Evolutionary conservation across 2,888 invertebrate genomes (phyloP).

Genomic region (Galerucella calmariensis): DNA sequence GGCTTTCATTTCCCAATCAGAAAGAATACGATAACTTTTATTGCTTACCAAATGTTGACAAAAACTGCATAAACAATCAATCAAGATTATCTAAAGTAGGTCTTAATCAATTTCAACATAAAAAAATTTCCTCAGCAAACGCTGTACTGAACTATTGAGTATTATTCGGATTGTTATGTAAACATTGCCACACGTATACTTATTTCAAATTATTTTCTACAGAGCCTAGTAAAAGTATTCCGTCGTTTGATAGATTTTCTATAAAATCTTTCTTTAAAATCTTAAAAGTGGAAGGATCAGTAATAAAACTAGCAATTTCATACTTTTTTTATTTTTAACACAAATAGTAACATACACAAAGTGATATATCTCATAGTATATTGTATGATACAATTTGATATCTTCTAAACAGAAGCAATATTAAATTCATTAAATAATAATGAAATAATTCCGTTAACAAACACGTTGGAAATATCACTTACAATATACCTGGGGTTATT

Average conservation of each 20-base stretch:
- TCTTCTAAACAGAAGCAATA: slow-evolving; percentile 37
- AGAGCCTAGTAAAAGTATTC: too few species aligned
- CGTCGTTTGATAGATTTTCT: not conserved
- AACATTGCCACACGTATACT: too few species aligned
- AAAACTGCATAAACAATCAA: too few species aligned
- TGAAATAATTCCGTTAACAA: slow-evolving; percentile 33
- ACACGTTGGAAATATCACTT: slow-evolving; percentile 26
- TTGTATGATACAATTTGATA: slow-evolving; percentile 38
- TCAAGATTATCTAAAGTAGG: too few species aligned
- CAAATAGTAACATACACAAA: slow-evolving; percentile 57
- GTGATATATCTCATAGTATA: slow-evolving; percentile 48
- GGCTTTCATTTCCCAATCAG: too few species aligned
- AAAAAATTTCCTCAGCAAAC: too few species aligned
- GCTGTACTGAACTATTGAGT: too few species aligned
- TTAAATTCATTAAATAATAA: slow-evolving; percentile 24
- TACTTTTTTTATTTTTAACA: slow-evolving; percentile 49
- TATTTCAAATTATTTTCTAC: too few species aligned
- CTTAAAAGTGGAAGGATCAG: not conserved
- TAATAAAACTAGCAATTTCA: slow-evolving; percentile 28
- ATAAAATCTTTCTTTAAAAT: not conserved
- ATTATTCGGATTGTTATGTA: too few species aligned
- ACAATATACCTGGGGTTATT: slow-evolving; percentile 27
- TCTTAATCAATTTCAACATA: too few species aligned
- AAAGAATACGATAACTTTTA: too few species aligned
- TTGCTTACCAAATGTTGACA: too few species aligned